These are phyloP conservation scores for Orchestia grillus DNA, from an alignment of 1,140 invertebrate genomes.

Conservation along the genomic window DNA sequence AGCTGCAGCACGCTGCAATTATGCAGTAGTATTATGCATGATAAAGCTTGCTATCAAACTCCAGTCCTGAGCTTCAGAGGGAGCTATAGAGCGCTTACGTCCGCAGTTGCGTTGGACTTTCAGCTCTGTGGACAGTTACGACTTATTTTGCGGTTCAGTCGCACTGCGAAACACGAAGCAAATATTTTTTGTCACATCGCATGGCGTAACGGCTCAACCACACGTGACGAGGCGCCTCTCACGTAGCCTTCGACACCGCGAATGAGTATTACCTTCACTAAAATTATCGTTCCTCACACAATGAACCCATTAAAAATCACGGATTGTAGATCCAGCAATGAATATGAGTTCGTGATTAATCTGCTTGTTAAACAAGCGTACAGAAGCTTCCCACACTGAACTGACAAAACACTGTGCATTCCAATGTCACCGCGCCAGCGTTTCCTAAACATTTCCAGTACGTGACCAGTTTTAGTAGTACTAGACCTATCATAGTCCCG, in stretches of 20 bases:
- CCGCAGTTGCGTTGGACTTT: neutral
- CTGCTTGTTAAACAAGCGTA: neutral
- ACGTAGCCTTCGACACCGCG: too few species aligned
- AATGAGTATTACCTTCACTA: neutral
- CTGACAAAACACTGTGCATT: neutral
- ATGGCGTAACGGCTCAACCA: neutral
- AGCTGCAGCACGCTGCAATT: slow-evolving; percentile 12
- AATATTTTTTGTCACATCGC: neutral
- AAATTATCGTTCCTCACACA: neutral
- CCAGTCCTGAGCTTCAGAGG: neutral
- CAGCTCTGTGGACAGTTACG: neutral
- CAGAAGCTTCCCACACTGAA: neutral
- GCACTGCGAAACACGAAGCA: neutral
- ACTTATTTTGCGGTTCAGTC: neutral
- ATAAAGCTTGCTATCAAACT: neutral
- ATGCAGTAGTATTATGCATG: neutral
- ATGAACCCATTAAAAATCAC: neutral
- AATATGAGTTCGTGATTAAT: neutral
- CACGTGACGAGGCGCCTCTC: neutral
- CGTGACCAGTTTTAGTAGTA: too few species aligned
- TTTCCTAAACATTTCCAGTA: too few species aligned
- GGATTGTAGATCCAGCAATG: neutral
- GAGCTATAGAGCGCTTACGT: neutral
- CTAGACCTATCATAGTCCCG: too few species aligned
- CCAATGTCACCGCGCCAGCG: too few species aligned